Base-by-base conservation (phyloP, 2,888 invertebrate species). In the Frankliniella fusca region DNA sequence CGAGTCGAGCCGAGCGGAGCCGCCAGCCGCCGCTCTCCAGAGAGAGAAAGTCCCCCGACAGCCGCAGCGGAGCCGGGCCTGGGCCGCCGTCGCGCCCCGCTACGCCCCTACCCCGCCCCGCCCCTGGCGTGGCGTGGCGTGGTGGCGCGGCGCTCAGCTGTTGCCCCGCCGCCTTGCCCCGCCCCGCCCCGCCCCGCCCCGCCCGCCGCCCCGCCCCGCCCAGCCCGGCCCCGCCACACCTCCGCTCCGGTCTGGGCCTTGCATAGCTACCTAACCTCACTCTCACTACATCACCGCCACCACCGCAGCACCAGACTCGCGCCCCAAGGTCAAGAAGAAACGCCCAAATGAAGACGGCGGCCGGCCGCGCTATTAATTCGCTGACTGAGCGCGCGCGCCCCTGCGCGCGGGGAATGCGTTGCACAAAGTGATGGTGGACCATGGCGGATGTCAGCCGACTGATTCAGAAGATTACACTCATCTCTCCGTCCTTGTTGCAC, bases 41-140 rank as follows among this genome's bases (percentile, higher is more conserved):
- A 76, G n/a, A 23, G 70, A 76, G 70, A 76, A 76, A 76, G 70
- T 76, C 70, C 70, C 61, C 70, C 70, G 70, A 76, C 70, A 76
- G 70, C 70, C 70, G 70, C 70, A 76, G 70, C 70, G 70, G 70
- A n/a, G 65, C n/a, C 65, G n/a, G 65, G 70, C 70, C 70, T 27
- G 70, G 70, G 70, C 23, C 70, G 70, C 70, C 70, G 70, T 38
- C 70, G 70, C 70, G 27, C 70, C 70, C 11, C 70, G 9, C 70
- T 27, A 27, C 70, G 70, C 70, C 70, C 70, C 70, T 27, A 12
- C 70, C 12, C 70, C 70, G 70, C 54, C 54, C 3, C 54, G 61
- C 61, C 61, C 18, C 38, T 9, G 70, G 23, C 70, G n/a, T n/a
- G 27, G 70, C 27, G 70, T 38, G 38, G 38, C 38, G 38, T 38